These are phyloP conservation scores for Halcyon leucocephala DNA, from an alignment of 2,797 vertebrate genomes.

Conservation along the genomic window DNA sequence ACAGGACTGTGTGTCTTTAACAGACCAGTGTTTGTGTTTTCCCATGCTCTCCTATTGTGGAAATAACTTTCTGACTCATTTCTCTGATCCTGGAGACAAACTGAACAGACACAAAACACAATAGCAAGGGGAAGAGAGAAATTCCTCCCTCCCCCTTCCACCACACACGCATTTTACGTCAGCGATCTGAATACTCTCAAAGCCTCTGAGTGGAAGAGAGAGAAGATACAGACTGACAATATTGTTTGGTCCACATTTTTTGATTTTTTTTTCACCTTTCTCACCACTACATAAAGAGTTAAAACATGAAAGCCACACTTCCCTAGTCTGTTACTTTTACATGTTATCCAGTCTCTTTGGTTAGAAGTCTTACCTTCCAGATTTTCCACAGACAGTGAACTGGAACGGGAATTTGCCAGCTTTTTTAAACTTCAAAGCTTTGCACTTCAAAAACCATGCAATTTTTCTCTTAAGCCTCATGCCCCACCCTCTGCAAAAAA, in stretches of 20 bases:
- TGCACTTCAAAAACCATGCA: conserved; percentile 1
- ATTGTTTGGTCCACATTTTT: background rate
- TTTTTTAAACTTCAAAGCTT: conserved; percentile 32
- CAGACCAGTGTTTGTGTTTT: conserved; percentile 60
- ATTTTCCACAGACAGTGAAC: background rate
- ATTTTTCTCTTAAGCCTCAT: background rate
- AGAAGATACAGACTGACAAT: background rate
- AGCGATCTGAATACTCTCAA: background rate
- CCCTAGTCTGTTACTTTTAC: background rate
- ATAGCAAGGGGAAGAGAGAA: conserved; percentile 31
- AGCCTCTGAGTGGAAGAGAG: background rate
- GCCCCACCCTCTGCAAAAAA: background rate
- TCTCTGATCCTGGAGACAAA: conserved; percentile 68
- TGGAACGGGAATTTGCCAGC: background rate
- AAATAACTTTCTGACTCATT: conserved; percentile 69
- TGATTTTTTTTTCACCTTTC: background rate
- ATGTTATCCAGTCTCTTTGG: background rate
- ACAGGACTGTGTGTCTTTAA: conserved; percentile 52
- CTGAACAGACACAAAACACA: conserved; percentile 45
- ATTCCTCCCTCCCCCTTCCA: conserved; percentile 29
- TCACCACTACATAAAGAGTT: background rate
- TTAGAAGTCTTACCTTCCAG: background rate
- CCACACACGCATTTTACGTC: background rate
- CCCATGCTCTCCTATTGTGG: conserved; percentile 67
- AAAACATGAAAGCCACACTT: background rate